phyloP scores from a whole-genome alignment of 2,888 invertebrate species.

The Diadegma fenestrale region DNA sequence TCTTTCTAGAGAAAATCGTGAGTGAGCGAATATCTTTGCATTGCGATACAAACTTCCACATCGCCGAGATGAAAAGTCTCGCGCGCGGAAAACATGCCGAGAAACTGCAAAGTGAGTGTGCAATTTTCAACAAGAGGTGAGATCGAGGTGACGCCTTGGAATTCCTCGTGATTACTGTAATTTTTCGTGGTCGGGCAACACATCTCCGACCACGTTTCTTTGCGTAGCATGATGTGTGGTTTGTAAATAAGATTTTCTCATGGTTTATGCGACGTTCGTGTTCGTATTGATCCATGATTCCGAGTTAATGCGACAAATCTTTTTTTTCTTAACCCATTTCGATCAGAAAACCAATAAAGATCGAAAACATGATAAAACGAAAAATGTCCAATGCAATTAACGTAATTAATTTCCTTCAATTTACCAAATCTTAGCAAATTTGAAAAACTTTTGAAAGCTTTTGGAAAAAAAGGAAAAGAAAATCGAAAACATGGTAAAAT shows the following conservation, averaged over 20 bases:
- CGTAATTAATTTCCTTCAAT: too few relatives aligned
- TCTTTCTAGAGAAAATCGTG: background rate
- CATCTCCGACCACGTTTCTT: constrained; percentile 42
- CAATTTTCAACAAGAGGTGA: constrained; percentile 25
- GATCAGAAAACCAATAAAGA: too few relatives aligned
- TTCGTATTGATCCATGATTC: too few relatives aligned
- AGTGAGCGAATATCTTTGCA: background rate
- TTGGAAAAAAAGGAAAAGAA: too few relatives aligned
- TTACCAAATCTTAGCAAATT: too few relatives aligned
- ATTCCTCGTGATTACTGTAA: constrained; percentile 56
- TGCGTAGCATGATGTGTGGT: background rate
- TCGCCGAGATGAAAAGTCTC: background rate
- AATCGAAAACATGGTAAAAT: too few relatives aligned
- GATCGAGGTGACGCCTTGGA: constrained; percentile 34
- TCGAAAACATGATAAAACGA: too few relatives aligned
- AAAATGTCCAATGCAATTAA: too few relatives aligned
- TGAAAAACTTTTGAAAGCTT: background rate
- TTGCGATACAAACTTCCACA: background rate
- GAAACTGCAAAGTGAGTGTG: constrained; percentile 22
- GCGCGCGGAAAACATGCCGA: background rate
- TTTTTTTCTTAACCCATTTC: too few relatives aligned
- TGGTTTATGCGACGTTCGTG: background rate
- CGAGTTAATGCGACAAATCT: too few relatives aligned
- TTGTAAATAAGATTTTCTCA: background rate
- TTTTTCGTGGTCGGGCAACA: constrained; percentile 42